Evolutionary conservation across 2,797 vertebrate genomes (phyloP), one percentile per base, ranked within the genome.

Genomic region (Ispidina lecontei): DNA sequence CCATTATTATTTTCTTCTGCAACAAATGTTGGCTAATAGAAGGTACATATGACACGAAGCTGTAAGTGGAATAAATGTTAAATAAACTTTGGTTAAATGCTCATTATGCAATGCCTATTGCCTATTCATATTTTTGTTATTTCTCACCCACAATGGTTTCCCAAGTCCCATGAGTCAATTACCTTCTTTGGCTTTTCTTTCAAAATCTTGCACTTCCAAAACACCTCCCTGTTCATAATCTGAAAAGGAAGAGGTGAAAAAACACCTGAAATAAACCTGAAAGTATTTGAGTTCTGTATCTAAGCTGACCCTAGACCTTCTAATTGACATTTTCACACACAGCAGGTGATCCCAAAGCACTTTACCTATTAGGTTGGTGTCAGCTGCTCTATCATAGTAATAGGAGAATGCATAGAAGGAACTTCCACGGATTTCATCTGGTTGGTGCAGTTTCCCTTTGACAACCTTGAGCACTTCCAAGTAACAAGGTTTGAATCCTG

Each of bases 331-430:
- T 49, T 21, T 93, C 46, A 51, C 26, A 26, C 2, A 15, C 9
- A 67, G 22, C 14, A 64, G 33, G 65, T 76, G 59, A 87, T 43
- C 18, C 35, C 44, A 52, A 67, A 35, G 20, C 62, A 80, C 97
- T 98, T 98, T 97, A 99, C 99, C 98, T 4, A 99, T 99, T 81
- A 99, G 97, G 69, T 98, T 98, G 22, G 98, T 98, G 47, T 99
- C 99, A 82, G 97, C 98, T 26, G 99, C 99, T 91, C 99, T 98
- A 95, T 99, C 99, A 6, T 98, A 99, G 95, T 99, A 99, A 96
- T 99, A 98, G 80, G 99, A 99, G 97, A 99, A 99, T 47, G 99
- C 99, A 17, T 99, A 99, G 96, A 99, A 99, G 71, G 98, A 98
- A 95, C 98, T 98, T 95, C 97, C 97, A 90, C 97, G 99, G 84